Evolutionary conservation across 2,797 vertebrate species (phyloP), one percentile per base, ranked within the genome.

Genomic region (Siniperca obscura): DNA sequence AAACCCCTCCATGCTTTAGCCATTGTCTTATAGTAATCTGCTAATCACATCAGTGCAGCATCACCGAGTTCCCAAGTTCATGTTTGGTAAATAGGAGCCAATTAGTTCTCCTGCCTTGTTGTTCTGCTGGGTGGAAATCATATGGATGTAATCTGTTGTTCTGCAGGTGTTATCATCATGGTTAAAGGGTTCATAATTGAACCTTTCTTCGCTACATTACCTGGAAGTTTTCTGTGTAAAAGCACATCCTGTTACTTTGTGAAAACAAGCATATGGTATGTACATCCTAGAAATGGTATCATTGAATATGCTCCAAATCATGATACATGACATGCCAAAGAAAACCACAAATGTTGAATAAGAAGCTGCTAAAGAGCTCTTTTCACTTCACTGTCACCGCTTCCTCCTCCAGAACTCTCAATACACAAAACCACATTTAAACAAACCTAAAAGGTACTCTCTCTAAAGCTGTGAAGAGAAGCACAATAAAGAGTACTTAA

Each of bases 11-110:
- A 73, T 61, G 64, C 84, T 74, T n/a, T 66, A 75, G 76, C 80
- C 79, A 88, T 90, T 90, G 92, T 93, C 86, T 92, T 82, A 68
- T 70, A 84, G 76, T 95, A 94, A 95, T 93, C 93, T 93, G 80
- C 71, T 92, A 94, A 94, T 94, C 94, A 92, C 87, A 91, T 96
- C 92, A 95, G 89, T 93, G 90, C 90, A 73, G 94, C 93, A 86
- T 93, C 91, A 91, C 78, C 36, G 79, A 87, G 50, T 70, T 48
- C 81, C 66, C 78, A 86, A 74, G 74, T 94, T 94, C 76, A 92
- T 90, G 84, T 87, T 86, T 72, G 78, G 81, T 87, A 86, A 90
- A 93, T 85, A 90, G 74, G 69, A 84, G 76, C 82, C 89, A 92
- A 91, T 91, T 87, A 87, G 57, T 83, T 81, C 52, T 36, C 11